These are phyloP conservation scores for Crossocerus cetratus DNA, from an alignment of 2,888 invertebrate genomes.

Conservation along the genomic window DNA sequence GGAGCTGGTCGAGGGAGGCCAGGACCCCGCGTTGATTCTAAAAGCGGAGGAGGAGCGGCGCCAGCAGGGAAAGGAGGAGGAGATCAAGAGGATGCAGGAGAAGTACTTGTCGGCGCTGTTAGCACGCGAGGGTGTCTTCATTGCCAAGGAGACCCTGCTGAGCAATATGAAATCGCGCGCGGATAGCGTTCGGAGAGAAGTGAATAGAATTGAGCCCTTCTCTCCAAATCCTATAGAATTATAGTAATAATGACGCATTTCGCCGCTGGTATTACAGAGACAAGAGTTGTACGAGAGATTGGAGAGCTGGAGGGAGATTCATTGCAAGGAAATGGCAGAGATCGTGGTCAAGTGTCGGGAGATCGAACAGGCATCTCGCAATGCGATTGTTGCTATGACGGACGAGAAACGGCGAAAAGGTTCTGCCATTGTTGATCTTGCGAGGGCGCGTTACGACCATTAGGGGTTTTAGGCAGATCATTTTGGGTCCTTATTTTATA, in stretches of 20 bases:
- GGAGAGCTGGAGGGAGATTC: constrained; percentile 38
- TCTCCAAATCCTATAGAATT: neutral
- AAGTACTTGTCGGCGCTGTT: constrained; percentile 34
- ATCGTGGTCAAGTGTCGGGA: constrained; percentile 47
- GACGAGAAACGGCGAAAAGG: constrained; percentile 53
- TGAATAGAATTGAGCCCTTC: neutral
- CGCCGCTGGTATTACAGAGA: constrained; percentile 22
- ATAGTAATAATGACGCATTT: neutral
- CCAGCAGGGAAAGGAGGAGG: constrained; percentile 19
- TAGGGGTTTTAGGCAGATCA: too few species aligned
- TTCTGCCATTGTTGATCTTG: too few species aligned
- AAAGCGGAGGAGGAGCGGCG: constrained; percentile 37
- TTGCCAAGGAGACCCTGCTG: constrained; percentile 41
- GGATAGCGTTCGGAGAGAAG: constrained; percentile 39
- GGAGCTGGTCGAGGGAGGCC: constrained; percentile 23
- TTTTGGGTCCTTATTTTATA: too few species aligned
- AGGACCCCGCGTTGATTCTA: constrained; percentile 23
- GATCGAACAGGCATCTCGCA: constrained; percentile 40
- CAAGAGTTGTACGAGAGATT: constrained; percentile 43
- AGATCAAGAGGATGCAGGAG: constrained; percentile 39
- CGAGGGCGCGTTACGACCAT: too few species aligned
- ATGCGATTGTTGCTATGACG: constrained; percentile 42
- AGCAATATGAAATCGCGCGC: constrained; percentile 27
- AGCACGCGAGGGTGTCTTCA: constrained; percentile 30
- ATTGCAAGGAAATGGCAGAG: constrained; percentile 35